A percentile compares a stretch with the other conserved stretches of the same genome.
Conservation (phyloP, 2,113 vertebrate species). For the Ceyx melanurus region DNA sequence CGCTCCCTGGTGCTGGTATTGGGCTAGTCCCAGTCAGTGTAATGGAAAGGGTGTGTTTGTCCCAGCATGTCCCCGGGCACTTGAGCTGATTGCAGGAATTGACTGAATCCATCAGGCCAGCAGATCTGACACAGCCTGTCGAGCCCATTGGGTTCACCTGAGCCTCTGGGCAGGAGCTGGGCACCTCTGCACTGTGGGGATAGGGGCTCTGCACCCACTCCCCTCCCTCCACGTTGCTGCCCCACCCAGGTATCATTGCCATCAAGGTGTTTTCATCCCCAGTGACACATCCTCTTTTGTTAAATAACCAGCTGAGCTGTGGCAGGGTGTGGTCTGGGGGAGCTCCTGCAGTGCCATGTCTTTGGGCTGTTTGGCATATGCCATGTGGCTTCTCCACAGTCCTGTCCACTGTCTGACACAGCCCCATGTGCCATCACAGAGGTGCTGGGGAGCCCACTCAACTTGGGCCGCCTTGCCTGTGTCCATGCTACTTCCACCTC, state of each 20-base stretch:
- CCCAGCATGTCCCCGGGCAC: neutral
- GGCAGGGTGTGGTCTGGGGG: neutral
- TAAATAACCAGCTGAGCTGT: neutral
- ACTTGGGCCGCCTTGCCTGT: neutral
- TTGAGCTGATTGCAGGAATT: constrained; percentile 45
- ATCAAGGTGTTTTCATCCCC: neutral
- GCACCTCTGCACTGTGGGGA: neutral
- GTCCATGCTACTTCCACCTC: neutral
- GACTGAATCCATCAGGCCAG: neutral
- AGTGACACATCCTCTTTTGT: rapidly evolving
- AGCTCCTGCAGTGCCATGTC: neutral
- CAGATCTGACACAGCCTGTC: neutral
- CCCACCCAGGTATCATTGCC: neutral
- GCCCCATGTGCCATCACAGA: rapidly evolving
- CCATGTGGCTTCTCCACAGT: neutral
- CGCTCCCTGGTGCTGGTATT: neutral
- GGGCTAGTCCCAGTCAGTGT: neutral
- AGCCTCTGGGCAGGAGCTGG: rapidly evolving
- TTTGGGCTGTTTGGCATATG: neutral
- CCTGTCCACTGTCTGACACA: neutral
- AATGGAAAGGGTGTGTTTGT: constrained; percentile 54
- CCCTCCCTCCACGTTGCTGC: rapidly evolving
- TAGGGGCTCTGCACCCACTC: rapidly evolving
- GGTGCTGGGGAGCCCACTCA: neutral
- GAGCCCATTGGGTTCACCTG: rapidly evolving